Evolutionary conservation across 2,888 invertebrate genomes (phyloP), one percentile per base, ranked within the genome.

Genomic region (Spatulosminthurus flaviceps): DNA sequence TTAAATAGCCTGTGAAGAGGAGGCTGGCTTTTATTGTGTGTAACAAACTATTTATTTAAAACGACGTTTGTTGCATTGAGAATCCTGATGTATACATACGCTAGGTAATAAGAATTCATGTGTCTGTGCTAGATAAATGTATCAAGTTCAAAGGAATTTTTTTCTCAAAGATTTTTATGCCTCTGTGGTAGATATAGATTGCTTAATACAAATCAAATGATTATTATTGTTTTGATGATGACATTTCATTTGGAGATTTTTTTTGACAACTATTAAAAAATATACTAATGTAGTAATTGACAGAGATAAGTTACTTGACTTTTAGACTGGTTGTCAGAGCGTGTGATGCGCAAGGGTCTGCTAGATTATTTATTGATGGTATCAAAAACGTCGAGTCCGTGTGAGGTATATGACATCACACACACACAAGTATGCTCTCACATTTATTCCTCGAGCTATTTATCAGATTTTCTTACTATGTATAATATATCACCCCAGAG

Each of bases 341-440:
- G 26, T 64, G 64, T 1, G 22, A 22, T 64, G 64, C 26, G 26
- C 4, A 26, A 24, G 64, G 64, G 64, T 22, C 64, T 26, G 24
- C 2, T 2, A 64, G 11, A 64, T 64, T 64, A 64, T 64, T 64
- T 64, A 64, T 64, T 64, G 64, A 64, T 64, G 13, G 24, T 64
- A 64, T 64, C 64, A 64, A 24, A n/a, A n/a, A 64, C 64, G 64
- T 64, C 64, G 1, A 22, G 64, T 64, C 26, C 64, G 64, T 64
- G 64, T 64, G 64, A 64, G 64, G 64, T 64, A 64, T 70, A 70
- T 41, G 42, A 34, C 70, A 41, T 70, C 41, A 29, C n/a, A n/a
- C n/a, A n/a, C n/a, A n/a, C n/a, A n/a, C 42, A 41, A 70, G 70
- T 70, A 21, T 41, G 34, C 70, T 2, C 42, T 70, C 42, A 70